Percentiles rank a stretch among this genome's conserved stretches.
These are phyloP conservation scores for Euphydryas editha DNA, from an alignment of 2,888 invertebrate species.

Conservation along the genomic window DNA sequence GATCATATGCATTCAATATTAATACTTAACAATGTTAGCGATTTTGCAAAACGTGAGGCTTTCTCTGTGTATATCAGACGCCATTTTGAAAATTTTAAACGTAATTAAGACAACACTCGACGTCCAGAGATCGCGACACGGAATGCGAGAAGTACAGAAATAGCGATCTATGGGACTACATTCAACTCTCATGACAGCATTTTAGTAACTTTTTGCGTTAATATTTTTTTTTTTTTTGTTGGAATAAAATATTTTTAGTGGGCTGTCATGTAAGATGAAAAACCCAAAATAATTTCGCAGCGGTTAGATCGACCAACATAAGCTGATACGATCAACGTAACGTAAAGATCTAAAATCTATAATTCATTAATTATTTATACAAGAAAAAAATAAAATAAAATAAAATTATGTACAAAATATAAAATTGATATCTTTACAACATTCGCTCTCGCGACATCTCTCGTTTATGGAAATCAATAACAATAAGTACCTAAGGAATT, in stretches of 20 bases:
- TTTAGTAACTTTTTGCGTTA: slow-evolving; percentile 42
- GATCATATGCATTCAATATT: slow-evolving; percentile 80
- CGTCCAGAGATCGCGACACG: slow-evolving; percentile 39
- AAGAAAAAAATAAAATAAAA: slow-evolving; percentile 62
- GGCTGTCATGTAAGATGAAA: slow-evolving; percentile 46
- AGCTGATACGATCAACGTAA: too few relatives aligned
- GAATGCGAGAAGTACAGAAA: slow-evolving; percentile 29
- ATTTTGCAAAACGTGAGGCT: slow-evolving; percentile 27
- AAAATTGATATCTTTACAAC: slow-evolving; percentile 75
- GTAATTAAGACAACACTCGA: slow-evolving; percentile 13
- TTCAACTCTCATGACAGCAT: slow-evolving; percentile 47
- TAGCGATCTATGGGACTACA: slow-evolving; percentile 44
- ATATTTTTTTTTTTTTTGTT: slow-evolving; percentile 39
- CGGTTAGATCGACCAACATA: slow-evolving; percentile 51
- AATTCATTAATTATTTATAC: slow-evolving; percentile 77
- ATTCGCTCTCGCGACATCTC: slow-evolving; percentile 59
- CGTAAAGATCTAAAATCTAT: slow-evolving; percentile 71
- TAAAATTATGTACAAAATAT: slow-evolving; percentile 78
- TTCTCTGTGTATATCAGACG: slow-evolving; percentile 16
- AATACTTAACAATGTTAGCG: slow-evolving; percentile 75
- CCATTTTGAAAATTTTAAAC: slow-evolving; percentile 12
- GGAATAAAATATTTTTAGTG: slow-evolving; percentile 59
- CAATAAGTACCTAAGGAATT: slow-evolving; percentile 73
- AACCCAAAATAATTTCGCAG: slow-evolving; percentile 43
- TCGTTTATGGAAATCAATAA: slow-evolving; percentile 62